Percentiles rank a stretch among this genome's conserved stretches.
These are phyloP conservation scores for Dicranocentrus wangi DNA, from an alignment of 2,888 invertebrate genomes.

Conservation along the genomic window DNA sequence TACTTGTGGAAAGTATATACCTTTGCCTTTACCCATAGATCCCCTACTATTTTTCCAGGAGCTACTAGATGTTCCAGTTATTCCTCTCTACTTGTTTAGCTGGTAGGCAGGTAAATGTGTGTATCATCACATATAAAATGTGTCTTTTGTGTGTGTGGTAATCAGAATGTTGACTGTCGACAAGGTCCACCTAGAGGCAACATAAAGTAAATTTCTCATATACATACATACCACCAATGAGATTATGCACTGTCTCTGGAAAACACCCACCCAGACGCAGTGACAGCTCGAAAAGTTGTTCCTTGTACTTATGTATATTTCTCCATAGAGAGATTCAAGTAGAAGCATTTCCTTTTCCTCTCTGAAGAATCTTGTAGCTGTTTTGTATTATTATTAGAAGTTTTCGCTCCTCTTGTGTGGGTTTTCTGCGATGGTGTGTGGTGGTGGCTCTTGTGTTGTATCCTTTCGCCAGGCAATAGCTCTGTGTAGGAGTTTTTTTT, in stretches of 20 bases:
- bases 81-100: neutral
- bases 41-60: too few relatives aligned
- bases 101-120: neutral
- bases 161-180: constrained; percentile 22
- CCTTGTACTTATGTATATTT: neutral
- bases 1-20: neutral
- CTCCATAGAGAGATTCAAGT: neutral
- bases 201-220: neutral
- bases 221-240: neutral
- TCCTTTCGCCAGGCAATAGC: neutral
- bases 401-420: neutral
- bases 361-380: constrained; percentile 5
- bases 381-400: constrained; percentile 9
- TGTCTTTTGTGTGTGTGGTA: constrained; percentile 3
- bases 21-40: too few relatives aligned
- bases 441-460: neutral
- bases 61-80: neutral
- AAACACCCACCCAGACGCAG: neutral
- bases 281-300: neutral
- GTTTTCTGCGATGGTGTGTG: neutral
- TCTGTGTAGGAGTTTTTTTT: constrained; percentile 4
- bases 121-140: neutral
- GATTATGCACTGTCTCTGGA: neutral
- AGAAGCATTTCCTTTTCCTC: neutral
- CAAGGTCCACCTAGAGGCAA: constrained; percentile 12